These are phyloP conservation scores for Semnornis frantzii DNA, from an alignment of 2,113 vertebrate species.

Conservation along the genomic window DNA sequence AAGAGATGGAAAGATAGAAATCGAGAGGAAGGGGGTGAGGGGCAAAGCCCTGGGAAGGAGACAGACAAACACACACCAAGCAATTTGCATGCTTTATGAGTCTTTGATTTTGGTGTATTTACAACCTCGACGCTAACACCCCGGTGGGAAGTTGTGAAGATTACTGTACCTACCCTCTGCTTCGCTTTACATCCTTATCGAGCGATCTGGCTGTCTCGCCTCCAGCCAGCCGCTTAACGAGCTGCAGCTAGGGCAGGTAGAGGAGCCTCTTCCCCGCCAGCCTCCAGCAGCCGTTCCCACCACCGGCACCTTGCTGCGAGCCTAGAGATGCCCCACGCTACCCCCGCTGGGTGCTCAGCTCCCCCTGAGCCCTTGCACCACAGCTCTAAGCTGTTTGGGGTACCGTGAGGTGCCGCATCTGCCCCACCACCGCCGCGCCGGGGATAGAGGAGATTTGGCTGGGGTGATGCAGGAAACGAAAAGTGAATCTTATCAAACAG, in stretches of 20 bases:
- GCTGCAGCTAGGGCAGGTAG: neutral
- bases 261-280: neutral
- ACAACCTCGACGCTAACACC: constrained; percentile 53
- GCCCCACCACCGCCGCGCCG: fast-evolving
- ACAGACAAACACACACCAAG: constrained; percentile 47
- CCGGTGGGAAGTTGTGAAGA: constrained; percentile 57
- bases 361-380: fast-evolving
- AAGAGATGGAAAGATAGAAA: constrained; percentile 61
- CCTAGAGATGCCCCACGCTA: neutral
- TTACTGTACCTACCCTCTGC: constrained; percentile 47
- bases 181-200: constrained; percentile 60
- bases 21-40: constrained; percentile 50
- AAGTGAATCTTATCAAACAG: neutral
- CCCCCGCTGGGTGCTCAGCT: fast-evolving
- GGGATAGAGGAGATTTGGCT: neutral
- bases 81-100: constrained; percentile 71
- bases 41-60: constrained; percentile 62
- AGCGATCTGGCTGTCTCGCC: constrained; percentile 52
- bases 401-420: neutral
- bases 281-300: neutral
- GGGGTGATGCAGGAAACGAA: neutral
- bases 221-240: constrained; percentile 39
- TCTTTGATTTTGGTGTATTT: constrained; percentile 64
- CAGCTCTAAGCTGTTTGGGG: fast-evolving
- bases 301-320: neutral